Conservation (phyloP, 2,888 invertebrate genomes). For the Agriopis leucophaearia region DNA sequence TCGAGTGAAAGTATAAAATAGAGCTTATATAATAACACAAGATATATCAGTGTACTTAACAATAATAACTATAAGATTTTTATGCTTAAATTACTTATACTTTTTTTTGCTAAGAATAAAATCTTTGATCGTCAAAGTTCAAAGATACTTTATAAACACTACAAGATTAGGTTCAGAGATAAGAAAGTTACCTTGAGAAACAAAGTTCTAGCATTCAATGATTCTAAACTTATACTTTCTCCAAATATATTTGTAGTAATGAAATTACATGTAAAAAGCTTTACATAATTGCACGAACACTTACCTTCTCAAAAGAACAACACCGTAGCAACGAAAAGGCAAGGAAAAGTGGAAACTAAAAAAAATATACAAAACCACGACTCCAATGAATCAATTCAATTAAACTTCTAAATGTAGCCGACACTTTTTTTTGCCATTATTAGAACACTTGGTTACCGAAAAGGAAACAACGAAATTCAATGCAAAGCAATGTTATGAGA, state of each 20-base stretch:
- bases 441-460: neutral
- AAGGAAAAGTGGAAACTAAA: constrained; percentile 10
- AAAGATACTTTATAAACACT: neutral
- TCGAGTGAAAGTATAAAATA: constrained; percentile 22
- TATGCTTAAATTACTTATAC: neutral
- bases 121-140: neutral
- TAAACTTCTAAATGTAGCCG: neutral
- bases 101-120: neutral
- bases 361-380: constrained; percentile 8
- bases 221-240: neutral
- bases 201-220: neutral
- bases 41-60: neutral
- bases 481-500: neutral
- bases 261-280: neutral
- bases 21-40: constrained; percentile 25
- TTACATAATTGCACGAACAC: constrained; percentile 17
- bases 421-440: constrained; percentile 14
- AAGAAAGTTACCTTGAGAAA: constrained; percentile 3
- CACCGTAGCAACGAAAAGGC: constrained; percentile 24
- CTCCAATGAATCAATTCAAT: constrained; percentile 1
- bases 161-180: constrained; percentile 2
- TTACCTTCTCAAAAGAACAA: constrained; percentile 24
- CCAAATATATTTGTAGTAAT: neutral
- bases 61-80: neutral
- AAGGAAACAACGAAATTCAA: constrained; percentile 3